Percentiles rank a stretch among this genome's conserved stretches.
Evolutionary conservation across 2,888 invertebrate species (phyloP).

Genomic region (Tromatobia lineatoria): DNA sequence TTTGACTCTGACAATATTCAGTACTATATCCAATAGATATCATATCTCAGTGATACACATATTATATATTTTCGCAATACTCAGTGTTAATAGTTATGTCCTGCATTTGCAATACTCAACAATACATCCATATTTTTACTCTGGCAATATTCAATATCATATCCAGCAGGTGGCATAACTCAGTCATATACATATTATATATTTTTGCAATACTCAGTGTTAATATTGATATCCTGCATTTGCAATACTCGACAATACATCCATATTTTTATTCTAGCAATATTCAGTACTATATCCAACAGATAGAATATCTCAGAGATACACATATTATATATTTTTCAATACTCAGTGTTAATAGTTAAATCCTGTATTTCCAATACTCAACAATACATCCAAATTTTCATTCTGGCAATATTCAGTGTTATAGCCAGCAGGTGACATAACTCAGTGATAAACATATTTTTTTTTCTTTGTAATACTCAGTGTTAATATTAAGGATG

Average conservation of each 20-base stretch:
- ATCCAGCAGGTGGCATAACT: too few species aligned
- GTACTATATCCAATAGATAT: neutral
- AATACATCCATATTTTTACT: constrained; percentile 18
- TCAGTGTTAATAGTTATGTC: constrained; percentile 14
- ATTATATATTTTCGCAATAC: constrained; percentile 33
- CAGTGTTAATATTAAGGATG: too few species aligned
- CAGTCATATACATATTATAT: neutral
- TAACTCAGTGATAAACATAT: too few species aligned
- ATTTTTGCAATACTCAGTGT: constrained; percentile 17
- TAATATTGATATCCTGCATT: neutral
- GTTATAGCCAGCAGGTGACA: neutral
- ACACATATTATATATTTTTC: constrained; percentile 12
- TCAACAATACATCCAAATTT: constrained; percentile 13
- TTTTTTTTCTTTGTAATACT: constrained; percentile 1
- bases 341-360: constrained; percentile 23
- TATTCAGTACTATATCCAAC: neutral
- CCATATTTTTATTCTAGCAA: constrained; percentile 3
- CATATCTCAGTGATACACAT: neutral
- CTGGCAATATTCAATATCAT: constrained; percentile 34
- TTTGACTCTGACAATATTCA: constrained; percentile 22
- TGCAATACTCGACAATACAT: constrained; percentile 24
- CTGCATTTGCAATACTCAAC: constrained; percentile 28
- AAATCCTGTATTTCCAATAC: constrained; percentile 26
- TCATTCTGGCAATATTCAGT: constrained; percentile 21
- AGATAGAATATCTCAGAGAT: constrained; percentile 28